A percentile compares a stretch with the other conserved stretches of the same genome.
These are phyloP conservation scores for Mugil cephalus DNA, from an alignment of 2,113 vertebrate species.

Conservation along the genomic window DNA sequence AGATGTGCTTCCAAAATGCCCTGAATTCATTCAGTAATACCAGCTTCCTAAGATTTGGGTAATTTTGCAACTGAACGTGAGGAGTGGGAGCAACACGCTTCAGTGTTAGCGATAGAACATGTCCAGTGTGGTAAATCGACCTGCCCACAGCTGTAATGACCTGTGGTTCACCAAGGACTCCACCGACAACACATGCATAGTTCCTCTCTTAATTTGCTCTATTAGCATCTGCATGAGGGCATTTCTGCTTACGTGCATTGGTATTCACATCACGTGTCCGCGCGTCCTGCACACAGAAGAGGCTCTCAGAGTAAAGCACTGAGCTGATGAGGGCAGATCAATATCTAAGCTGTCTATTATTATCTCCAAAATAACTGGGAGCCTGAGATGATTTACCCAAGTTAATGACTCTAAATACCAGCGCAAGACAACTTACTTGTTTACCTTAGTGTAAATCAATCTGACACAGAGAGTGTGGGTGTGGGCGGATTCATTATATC, in stretches of 20 bases:
- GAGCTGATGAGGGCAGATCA: constrained; percentile 74
- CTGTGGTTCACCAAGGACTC: constrained; percentile 4
- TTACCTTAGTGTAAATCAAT: constrained; percentile 63
- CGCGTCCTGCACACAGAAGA: constrained; percentile 51
- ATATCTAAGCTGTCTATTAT: constrained; percentile 74
- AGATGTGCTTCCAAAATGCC: too few relatives aligned
- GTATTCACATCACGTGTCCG: constrained; percentile 62
- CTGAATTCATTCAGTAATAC: too few relatives aligned
- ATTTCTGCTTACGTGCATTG: constrained; percentile 43
- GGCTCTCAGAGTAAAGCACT: constrained; percentile 66
- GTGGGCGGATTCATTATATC: constrained; percentile 55
- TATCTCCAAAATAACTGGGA: constrained; percentile 62
- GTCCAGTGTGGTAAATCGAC: neutral
- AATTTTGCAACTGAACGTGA: too few relatives aligned
- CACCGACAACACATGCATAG: constrained; percentile 35
- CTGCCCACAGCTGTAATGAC: constrained; percentile 19
- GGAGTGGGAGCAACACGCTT: too few relatives aligned
- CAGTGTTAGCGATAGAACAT: too few relatives aligned
- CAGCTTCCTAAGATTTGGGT: too few relatives aligned
- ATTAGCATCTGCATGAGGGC: constrained; percentile 39
- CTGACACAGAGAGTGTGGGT: constrained; percentile 54
- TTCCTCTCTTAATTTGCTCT: constrained; percentile 49
- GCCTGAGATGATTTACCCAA: constrained; percentile 64
- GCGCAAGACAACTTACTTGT: constrained; percentile 51
- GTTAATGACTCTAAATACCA: constrained; percentile 74